Base-by-base conservation (phyloP, 2,888 invertebrate genomes). In the Carcina quercana region DNA sequence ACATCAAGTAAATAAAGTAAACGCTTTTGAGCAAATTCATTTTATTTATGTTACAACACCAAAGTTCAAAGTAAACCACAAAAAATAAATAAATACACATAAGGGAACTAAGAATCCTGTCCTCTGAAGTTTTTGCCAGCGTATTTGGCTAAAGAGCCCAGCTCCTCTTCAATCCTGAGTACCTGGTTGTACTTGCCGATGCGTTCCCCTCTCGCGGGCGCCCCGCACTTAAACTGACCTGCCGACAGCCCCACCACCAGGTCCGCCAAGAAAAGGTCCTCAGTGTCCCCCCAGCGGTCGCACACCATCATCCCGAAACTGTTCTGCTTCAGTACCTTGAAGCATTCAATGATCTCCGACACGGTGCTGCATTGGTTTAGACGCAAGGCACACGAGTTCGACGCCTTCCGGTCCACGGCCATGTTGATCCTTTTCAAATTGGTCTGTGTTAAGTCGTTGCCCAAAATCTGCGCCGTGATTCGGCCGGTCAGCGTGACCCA, bases 111-210 rank as follows among this genome's bases (percentile, higher is more conserved):
- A n/a, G n/a, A n/a, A n/a, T n/a, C n/a, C n/a, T n/a, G 58, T 4
- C 91, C 91, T 53, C 97, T 91, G 89, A 96, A 99, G 59, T 91
- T 91, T 69, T 93, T 93, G 40, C 99, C 99, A 35, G 99, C 98
- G 62, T 88, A 99, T 71, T 94, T 94, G 26, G 97, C 97, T 25
- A 86, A 84, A 11, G 89, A 86, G 12, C 98, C 98, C 40, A 99
- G 86, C 68, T 99, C 98, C 67, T 98, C 98, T 78, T 98, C 98
- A 59, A 98, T 98, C 59, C 98, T 91, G 40, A 99, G 86, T 43
- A 99, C 90, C 74, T 98, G 98, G 75, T 99, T 99, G 85, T 99
- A 99, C 69, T 99, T 99, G 39, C 96, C 95, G 53, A 97, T 84
- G 57, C 98, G 91, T 73, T 99, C 99, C 3, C 96, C 93, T 38